Conservation (phyloP, 2,113 vertebrate species). For the Orycteropus afer region DNA sequence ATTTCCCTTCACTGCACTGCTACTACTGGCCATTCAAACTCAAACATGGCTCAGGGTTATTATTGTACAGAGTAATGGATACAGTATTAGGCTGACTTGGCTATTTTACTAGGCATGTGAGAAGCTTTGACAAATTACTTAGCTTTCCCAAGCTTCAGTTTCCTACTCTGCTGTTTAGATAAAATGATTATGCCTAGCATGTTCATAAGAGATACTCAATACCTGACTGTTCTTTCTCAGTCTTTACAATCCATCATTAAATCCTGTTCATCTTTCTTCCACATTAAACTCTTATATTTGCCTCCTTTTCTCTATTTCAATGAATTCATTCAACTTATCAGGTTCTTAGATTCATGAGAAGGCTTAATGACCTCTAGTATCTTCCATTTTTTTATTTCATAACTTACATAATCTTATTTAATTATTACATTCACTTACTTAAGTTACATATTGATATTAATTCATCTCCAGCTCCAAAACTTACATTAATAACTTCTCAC, state of each 20-base stretch:
- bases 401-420: conserved; percentile 45
- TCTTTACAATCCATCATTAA: conserved; percentile 5
- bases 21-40: conserved; percentile 5
- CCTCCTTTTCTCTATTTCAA: conserved; percentile 35
- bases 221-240: not conserved
- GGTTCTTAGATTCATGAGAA: conserved; percentile 3
- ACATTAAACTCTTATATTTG: conserved; percentile 22
- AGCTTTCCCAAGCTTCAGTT: conserved; percentile 16
- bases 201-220: not conserved
- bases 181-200: conserved; percentile 15
- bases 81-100: conserved; percentile 19
- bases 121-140: conserved; percentile 20
- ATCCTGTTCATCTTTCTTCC: conserved; percentile 9
- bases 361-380: conserved; percentile 12
- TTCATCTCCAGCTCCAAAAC: not conserved
- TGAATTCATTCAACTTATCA: conserved; percentile 36
- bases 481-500: not conserved
- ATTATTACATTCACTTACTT: conserved; percentile 6
- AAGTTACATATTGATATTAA: conserved; percentile 11
- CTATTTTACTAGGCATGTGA: not conserved
- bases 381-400: conserved; percentile 24
- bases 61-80: not conserved
- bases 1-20: not conserved
- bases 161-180: conserved; percentile 2
- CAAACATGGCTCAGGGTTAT: not conserved